Evolutionary conservation across 2,113 vertebrate genomes (phyloP).

Genomic region (Oenanthe melanoleuca): DNA sequence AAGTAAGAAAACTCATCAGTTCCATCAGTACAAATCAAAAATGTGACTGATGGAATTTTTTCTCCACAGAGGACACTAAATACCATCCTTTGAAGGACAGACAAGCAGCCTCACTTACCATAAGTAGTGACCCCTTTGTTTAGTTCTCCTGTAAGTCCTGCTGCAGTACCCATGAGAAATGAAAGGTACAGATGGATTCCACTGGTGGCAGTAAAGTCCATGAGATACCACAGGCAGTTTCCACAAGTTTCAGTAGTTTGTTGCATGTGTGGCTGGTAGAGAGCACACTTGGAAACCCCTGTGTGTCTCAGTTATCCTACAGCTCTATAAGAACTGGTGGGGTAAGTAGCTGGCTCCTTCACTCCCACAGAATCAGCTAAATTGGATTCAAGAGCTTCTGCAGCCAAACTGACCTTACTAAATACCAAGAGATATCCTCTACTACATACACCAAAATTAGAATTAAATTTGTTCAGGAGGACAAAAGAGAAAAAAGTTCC

Average conservation of each 20-base stretch:
- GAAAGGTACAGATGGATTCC: background rate
- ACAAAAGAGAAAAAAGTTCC: background rate
- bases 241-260: background rate
- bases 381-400: background rate
- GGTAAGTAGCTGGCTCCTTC: background rate
- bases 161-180: background rate
- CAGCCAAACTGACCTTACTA: background rate
- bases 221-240: background rate
- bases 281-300: background rate
- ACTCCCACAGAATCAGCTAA: background rate
- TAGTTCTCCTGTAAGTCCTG: background rate
- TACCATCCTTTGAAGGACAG: background rate
- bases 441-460: background rate
- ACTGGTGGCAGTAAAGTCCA: background rate
- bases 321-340: background rate
- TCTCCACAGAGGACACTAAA: background rate
- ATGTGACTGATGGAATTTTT: accelerated
- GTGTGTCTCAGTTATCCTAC: background rate
- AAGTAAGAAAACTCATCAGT: background rate
- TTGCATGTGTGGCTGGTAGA: background rate
- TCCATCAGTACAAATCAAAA: background rate
- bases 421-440: background rate
- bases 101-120: background rate
- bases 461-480: background rate
- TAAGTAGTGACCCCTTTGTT: background rate